A percentile compares a stretch with the other conserved stretches of the same genome.
phyloP scores from a whole-genome alignment of 2,797 vertebrate genomes.

The Oreonectes daqikongensis region DNA sequence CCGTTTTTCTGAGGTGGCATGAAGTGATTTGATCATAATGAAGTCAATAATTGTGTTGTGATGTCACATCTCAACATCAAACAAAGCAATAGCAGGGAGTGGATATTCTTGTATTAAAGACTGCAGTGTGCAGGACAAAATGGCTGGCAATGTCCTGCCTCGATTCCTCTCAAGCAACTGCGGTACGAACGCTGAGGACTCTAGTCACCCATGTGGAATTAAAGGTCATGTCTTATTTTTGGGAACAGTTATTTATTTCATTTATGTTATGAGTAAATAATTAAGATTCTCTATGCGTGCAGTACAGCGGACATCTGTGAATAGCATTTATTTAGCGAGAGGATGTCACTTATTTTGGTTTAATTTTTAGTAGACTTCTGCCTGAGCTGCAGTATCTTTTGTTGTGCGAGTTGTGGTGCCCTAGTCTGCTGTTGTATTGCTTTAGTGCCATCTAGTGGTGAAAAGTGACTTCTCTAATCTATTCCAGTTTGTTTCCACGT shows the following conservation, averaged over 20 bases:
- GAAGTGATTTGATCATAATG: slow-evolving; percentile 21
- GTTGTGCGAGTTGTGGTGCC: slow-evolving; percentile 73
- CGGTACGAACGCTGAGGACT: slow-evolving; percentile 51
- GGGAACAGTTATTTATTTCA: slow-evolving; percentile 76
- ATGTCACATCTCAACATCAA: slow-evolving; percentile 42
- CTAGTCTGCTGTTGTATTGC: slow-evolving; percentile 80
- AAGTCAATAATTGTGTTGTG: slow-evolving; percentile 25
- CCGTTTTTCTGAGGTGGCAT: slow-evolving; percentile 8
- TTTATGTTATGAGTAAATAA: slow-evolving; percentile 78
- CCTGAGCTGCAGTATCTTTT: slow-evolving; percentile 70
- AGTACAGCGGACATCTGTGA: slow-evolving; percentile 70
- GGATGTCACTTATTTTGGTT: slow-evolving; percentile 68
- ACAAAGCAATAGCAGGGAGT: slow-evolving; percentile 74
- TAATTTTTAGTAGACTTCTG: slow-evolving; percentile 66
- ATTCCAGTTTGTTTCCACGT: slow-evolving; percentile 50
- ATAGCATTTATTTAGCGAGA: slow-evolving; percentile 73
- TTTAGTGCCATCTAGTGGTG: slow-evolving; percentile 82
- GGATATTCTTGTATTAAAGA: slow-evolving; percentile 43
- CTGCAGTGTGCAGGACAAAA: slow-evolving; percentile 10
- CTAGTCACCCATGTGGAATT: slow-evolving; percentile 50
- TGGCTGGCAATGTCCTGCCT: slow-evolving; percentile 23
- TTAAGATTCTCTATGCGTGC: slow-evolving; percentile 76
- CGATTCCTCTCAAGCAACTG: slow-evolving; percentile 51
- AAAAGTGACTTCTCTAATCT: slow-evolving; percentile 70
- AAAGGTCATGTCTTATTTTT: slow-evolving; percentile 54